phyloP scores from a whole-genome alignment of 2,797 vertebrate species.

The Trematomus bernacchii region DNA sequence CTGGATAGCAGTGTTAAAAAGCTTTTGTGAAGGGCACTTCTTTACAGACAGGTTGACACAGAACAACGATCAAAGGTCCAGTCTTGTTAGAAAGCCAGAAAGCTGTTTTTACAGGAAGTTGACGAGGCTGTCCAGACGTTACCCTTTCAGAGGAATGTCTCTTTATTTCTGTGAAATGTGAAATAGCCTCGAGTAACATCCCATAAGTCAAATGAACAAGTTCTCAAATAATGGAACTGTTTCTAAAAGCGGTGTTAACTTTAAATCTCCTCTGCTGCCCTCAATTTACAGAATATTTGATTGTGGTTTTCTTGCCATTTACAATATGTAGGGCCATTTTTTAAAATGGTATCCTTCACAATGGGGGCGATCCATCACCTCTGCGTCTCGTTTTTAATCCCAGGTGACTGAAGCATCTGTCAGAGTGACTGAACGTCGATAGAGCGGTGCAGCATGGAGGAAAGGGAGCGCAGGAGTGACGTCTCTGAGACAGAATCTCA shows the following conservation, averaged over 20 bases:
- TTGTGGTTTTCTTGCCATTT: conserved; percentile 61
- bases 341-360: conserved; percentile 71
- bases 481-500: conserved; percentile 60
- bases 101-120: conserved; percentile 19
- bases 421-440: conserved; percentile 76
- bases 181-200: conserved; percentile 18
- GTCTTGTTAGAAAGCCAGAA: conserved; percentile 29
- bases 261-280: conserved; percentile 44
- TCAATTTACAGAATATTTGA: conserved; percentile 59
- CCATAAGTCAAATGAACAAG: conserved; percentile 49
- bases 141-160: conserved; percentile 12
- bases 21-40: conserved; percentile 23
- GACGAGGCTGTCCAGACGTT: conserved; percentile 12
- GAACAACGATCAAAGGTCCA: conserved; percentile 44
- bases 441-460: conserved; percentile 41
- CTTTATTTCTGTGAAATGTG: conserved; percentile 3
- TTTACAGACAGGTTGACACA: conserved; percentile 48
- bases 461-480: conserved; percentile 61
- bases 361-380: conserved; percentile 66
- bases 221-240: conserved; percentile 33
- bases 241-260: conserved; percentile 42
- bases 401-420: conserved; percentile 77
- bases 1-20: too few species aligned
- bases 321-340: conserved; percentile 68
- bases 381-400: conserved; percentile 75